Evolutionary conservation across 1,140 invertebrate species (phyloP).

Genomic region (Drosophila kikkawai): DNA sequence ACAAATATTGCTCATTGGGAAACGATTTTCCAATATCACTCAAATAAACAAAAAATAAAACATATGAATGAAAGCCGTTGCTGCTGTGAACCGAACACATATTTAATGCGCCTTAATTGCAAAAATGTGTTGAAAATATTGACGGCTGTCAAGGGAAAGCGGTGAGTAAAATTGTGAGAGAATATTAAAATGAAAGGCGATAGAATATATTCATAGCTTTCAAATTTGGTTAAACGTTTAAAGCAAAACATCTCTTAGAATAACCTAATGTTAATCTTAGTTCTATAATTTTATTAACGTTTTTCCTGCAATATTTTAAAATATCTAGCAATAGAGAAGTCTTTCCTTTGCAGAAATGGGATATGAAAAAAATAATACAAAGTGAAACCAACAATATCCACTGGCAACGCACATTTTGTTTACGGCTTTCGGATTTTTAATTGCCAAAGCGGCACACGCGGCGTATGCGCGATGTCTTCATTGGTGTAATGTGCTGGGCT

Average conservation of each 20-base stretch:
- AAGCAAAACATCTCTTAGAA: neutral
- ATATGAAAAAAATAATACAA: slow-evolving; percentile 10
- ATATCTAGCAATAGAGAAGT: neutral
- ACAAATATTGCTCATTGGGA: slow-evolving; percentile 49
- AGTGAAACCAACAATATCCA: slow-evolving; percentile 18
- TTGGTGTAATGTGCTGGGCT: slow-evolving; percentile 52
- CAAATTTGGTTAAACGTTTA: neutral
- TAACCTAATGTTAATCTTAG: neutral
- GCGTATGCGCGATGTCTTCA: slow-evolving; percentile 70
- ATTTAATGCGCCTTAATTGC: slow-evolving; percentile 62
- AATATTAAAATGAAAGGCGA: neutral
- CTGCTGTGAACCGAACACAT: slow-evolving; percentile 14
- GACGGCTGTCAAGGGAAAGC: slow-evolving; percentile 26
- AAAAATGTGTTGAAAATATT: slow-evolving; percentile 50
- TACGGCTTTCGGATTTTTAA: slow-evolving; percentile 60
- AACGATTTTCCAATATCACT: slow-evolving; percentile 55
- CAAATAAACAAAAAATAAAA: slow-evolving; percentile 58
- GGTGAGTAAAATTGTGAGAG: neutral
- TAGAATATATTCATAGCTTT: neutral
- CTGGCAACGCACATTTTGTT: slow-evolving; percentile 60
- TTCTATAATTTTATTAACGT: neutral
- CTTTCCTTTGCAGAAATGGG: neutral
- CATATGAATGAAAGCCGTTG: slow-evolving; percentile 9
- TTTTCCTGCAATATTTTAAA: neutral
- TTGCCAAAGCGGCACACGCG: slow-evolving; percentile 59